These are phyloP conservation scores for Cheiracanthium punctorium DNA, from an alignment of 2,888 invertebrate genomes.

Conservation along the genomic window DNA sequence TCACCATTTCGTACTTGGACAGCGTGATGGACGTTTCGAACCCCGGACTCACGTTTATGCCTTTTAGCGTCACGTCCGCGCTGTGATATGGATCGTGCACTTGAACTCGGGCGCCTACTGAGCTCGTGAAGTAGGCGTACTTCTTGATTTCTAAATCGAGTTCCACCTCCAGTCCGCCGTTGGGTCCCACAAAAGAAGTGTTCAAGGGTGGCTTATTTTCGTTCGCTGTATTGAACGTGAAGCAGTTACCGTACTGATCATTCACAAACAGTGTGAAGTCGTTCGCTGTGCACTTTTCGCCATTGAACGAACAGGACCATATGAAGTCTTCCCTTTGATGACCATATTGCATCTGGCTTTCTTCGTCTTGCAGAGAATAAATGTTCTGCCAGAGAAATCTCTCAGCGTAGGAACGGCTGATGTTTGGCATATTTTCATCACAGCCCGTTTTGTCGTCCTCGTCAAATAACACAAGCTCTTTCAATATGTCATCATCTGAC, in stretches of 20 bases:
- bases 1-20: background rate
- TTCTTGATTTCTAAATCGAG: slow-evolving; percentile 12
- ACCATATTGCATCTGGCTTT: slow-evolving; percentile 2
- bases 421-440: background rate
- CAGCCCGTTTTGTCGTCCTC: too few species aligned
- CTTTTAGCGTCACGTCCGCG: slow-evolving; percentile 10
- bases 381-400: background rate
- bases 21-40: slow-evolving; percentile 31
- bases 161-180: slow-evolving; percentile 30
- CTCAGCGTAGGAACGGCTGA: background rate
- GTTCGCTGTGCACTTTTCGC: background rate
- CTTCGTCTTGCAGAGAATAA: background rate
- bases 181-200: slow-evolving; percentile 40
- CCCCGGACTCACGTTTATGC: slow-evolving; percentile 41
- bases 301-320: slow-evolving; percentile 17
- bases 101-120: slow-evolving; percentile 31
- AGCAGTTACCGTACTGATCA: slow-evolving; percentile 29
- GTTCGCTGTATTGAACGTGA: slow-evolving; percentile 29
- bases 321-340: slow-evolving; percentile 10
- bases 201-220: background rate
- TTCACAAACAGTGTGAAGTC: slow-evolving; percentile 14
- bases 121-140: slow-evolving; percentile 8
- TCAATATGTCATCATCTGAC: background rate
- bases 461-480: background rate
- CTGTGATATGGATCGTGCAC: slow-evolving; percentile 38